These are phyloP conservation scores for Machimus rusticus DNA, from an alignment of 2,888 invertebrate genomes.

Conservation along the genomic window DNA sequence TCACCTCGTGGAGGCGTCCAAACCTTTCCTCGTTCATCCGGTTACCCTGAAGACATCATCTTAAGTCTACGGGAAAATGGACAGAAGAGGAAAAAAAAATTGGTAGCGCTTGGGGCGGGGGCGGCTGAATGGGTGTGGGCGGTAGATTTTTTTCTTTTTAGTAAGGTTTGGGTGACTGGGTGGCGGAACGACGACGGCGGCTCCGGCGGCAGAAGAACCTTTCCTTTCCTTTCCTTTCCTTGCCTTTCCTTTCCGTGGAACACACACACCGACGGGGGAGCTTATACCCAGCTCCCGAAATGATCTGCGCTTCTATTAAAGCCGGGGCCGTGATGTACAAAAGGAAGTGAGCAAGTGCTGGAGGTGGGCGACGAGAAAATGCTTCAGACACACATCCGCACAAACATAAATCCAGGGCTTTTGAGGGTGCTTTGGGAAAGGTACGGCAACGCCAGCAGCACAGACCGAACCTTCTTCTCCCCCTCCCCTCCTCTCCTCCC, in stretches of 20 bases:
- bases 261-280: background rate
- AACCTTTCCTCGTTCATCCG: conserved; percentile 32
- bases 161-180: background rate
- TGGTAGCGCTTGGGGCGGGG: background rate
- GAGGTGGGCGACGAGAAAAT: background rate
- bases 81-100: conserved; percentile 38
- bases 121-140: background rate
- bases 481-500: too few relatives aligned
- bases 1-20: conserved; percentile 22
- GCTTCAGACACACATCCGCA: conserved; percentile 38
- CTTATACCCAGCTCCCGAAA: conserved; percentile 35
- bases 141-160: background rate
- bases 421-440: conserved; percentile 35
- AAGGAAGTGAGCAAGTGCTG: conserved; percentile 10
- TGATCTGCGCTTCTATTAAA: conserved; percentile 41
- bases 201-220: background rate
- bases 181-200: background rate
- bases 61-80: conserved; percentile 42
- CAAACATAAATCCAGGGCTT: conserved; percentile 47
- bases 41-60: conserved; percentile 44
- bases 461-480: background rate
- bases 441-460: conserved; percentile 20
- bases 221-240: conserved; percentile 3
- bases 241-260: background rate
- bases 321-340: conserved; percentile 4